phyloP scores from a whole-genome alignment of 2,888 invertebrate species.

The Torymus tubicola region DNA sequence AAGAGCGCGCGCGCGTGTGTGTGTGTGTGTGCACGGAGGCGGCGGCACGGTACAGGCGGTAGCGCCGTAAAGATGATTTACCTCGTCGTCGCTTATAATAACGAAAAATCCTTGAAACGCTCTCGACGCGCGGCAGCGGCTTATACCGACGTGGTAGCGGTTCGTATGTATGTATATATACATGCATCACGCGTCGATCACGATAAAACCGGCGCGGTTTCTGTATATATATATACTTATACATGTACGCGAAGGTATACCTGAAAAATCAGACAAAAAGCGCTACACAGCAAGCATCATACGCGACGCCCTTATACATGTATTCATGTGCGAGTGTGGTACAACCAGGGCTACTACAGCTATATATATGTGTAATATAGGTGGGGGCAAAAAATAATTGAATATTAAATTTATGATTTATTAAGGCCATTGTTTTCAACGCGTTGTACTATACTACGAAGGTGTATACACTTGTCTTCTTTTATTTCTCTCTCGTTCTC shows the following conservation, averaged over 20 bases:
- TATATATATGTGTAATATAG: no score
- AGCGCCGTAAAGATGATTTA: slow-evolving; percentile 40
- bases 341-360: neutral
- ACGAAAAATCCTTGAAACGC: slow-evolving; percentile 42
- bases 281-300: neutral
- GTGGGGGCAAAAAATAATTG: slow-evolving; percentile 47
- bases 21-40: slow-evolving; percentile 7
- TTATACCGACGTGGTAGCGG: neutral
- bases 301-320: neutral
- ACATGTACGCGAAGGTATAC: neutral
- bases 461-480: neutral
- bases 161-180: neutral
- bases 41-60: neutral
- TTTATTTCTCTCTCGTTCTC: neutral
- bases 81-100: slow-evolving; percentile 31
- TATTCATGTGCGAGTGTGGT: slow-evolving; percentile 6
- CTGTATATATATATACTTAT: neutral
- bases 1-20: no score
- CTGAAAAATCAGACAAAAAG: slow-evolving; percentile 36
- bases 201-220: slow-evolving; percentile 33
- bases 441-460: neutral
- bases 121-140: neutral
- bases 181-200: slow-evolving; percentile 36
- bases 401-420: slow-evolving; percentile 56
- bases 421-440: slow-evolving; percentile 49